Evolutionary conservation across 1,140 invertebrate species (phyloP).

Genomic region (Lucilia cuprina): DNA sequence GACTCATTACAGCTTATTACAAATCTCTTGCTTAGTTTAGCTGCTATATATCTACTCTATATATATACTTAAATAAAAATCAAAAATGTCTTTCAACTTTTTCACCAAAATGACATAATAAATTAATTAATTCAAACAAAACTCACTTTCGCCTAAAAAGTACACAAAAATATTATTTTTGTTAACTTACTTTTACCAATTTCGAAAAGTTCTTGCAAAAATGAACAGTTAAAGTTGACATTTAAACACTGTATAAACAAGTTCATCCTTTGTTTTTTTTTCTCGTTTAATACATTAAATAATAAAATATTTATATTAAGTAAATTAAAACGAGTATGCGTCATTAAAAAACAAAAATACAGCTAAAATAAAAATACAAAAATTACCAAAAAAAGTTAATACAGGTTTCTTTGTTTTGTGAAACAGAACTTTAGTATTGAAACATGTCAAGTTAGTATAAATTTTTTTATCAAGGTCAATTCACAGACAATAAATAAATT

Average conservation of each 20-base stretch:
- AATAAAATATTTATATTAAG: background rate
- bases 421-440: background rate
- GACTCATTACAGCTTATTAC: too few species aligned
- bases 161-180: too few species aligned
- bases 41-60: too few species aligned
- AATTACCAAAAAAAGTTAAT: background rate
- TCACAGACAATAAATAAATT: slow-evolving; percentile 15
- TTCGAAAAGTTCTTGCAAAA: background rate
- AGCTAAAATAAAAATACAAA: background rate
- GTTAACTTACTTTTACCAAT: too few species aligned
- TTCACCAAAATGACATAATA: too few species aligned
- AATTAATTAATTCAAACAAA: too few species aligned
- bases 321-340: background rate
- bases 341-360: background rate
- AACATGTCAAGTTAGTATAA: background rate
- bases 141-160: too few species aligned
- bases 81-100: too few species aligned
- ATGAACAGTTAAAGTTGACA: background rate
- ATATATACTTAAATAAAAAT: too few species aligned
- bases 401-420: background rate
- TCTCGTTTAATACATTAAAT: background rate
- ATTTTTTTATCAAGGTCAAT: background rate
- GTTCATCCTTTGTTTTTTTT: background rate
- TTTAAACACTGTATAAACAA: background rate
- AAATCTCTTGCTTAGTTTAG: too few species aligned